Evolutionary conservation across 2,797 vertebrate species (phyloP), one percentile per base, ranked within the genome.

Genomic region (Gadopsis bispinosus): DNA sequence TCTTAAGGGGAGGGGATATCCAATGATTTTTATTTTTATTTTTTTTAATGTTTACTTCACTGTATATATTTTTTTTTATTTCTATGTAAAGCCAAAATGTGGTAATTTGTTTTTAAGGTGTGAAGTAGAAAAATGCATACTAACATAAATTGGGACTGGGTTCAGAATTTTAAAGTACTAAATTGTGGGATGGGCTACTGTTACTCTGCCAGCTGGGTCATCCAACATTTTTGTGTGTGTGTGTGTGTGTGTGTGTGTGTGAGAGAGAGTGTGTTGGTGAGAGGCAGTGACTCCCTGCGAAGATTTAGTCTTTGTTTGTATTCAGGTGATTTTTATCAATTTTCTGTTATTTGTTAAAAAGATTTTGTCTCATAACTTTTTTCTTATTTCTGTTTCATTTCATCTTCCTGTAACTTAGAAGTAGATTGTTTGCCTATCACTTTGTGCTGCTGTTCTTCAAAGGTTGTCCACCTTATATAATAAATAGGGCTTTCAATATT

Each of bases 1-100:
- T 75, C 54, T 69, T 73, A 43, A 14, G 43, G 56, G 84, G 73
- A 33, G 61, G 48, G 81, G 88, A 73, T 70, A 80, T 88, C 77
- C 68, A 79, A 66, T 80, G 8, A 54, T 54, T 43, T 48, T 48
- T 55, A 73, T 47, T 48, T 47, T 59, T 26, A 26, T 74, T 65
- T 41, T 76, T 59, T 50, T 78, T 83, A 62, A 79, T 76, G 84
- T 95, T 94, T 90, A 92, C 90, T 87, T 88, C 87, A 93, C 83
- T 95, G 94, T 95, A 95, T 94, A 95, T 95, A 94, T 89, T 80
- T 93, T 26, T 26, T 91, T 92, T 91, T 86, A 91, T 94, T 94
- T 93, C 73, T 79, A 83, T 94, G 90, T 93, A 93, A 93, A 94
- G 91, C 91, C 92, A 92, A 95, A 91, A 89, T 88, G 93, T 94